phyloP scores from a whole-genome alignment of 92 coral and sea anemone species.

The Siderastrea radians region DNA sequence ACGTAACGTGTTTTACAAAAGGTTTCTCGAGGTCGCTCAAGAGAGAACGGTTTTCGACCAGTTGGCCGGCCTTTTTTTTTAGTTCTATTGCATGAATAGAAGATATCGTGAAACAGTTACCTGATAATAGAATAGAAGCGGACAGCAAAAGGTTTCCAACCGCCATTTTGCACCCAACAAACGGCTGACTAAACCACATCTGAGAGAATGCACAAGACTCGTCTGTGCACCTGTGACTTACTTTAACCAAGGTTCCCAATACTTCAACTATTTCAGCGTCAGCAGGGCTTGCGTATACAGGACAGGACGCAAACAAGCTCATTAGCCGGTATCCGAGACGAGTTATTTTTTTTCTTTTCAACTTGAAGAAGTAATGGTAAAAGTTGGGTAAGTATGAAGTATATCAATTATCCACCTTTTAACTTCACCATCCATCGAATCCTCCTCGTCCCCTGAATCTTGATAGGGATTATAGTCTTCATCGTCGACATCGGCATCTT shows the following conservation, averaged over 20 bases:
- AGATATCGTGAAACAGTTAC: no score
- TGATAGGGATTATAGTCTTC: background rate
- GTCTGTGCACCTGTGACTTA: background rate
- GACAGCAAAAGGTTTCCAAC: no score
- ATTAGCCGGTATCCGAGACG: background rate
- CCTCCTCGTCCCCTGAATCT: background rate
- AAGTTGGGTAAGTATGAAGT: background rate
- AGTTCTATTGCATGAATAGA: no score
- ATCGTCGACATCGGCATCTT: background rate
- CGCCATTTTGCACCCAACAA: slow-evolving; percentile 7
- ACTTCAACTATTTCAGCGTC: background rate
- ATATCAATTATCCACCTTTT: background rate
- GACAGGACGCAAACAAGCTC: slow-evolving; percentile 5
- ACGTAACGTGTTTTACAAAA: no score
- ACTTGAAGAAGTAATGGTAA: no score
- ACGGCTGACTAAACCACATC: slow-evolving; percentile 10
- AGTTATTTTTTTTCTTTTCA: no score
- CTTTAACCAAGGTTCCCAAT: background rate
- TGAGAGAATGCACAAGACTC: slow-evolving; percentile 2
- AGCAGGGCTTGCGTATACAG: slow-evolving; percentile 7
- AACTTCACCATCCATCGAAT: background rate
- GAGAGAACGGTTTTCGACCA: no score
- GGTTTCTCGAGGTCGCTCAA: no score
- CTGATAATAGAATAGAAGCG: no score
- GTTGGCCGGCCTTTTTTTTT: no score